phyloP scores from a whole-genome alignment of 2,113 vertebrate genomes.

The Conger conger region DNA sequence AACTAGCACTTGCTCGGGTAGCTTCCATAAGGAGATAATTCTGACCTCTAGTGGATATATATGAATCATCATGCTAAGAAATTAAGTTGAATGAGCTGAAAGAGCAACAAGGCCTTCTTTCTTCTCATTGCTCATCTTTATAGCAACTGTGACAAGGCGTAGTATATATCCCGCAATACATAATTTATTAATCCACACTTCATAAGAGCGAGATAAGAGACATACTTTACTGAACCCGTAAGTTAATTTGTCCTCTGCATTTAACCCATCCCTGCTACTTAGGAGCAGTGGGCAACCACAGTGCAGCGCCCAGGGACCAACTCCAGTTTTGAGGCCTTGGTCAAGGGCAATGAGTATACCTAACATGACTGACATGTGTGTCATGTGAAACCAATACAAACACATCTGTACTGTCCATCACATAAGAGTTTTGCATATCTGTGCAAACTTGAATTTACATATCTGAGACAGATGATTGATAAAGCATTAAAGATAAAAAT shows the following conservation, averaged over 20 bases:
- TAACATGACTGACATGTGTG: too few species aligned
- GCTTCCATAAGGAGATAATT: not conserved
- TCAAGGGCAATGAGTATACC: too few species aligned
- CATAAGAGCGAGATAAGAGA: too few species aligned
- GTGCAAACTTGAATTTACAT: not conserved
- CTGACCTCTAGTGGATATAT: conserved; percentile 20
- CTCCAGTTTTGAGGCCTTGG: too few species aligned
- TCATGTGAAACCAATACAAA: too few species aligned
- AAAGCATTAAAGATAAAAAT: not conserved
- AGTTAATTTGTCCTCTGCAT: too few species aligned
- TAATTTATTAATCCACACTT: not conserved
- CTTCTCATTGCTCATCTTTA: not conserved
- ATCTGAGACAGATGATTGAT: not conserved
- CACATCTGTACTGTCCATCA: not conserved
- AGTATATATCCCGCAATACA: not conserved
- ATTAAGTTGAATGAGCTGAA: not conserved
- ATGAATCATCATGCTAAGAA: not conserved
- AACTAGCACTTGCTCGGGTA: not conserved
- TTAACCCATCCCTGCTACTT: too few species aligned
- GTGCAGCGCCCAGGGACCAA: too few species aligned
- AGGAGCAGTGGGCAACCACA: too few species aligned
- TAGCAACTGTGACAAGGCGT: not conserved
- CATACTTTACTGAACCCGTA: too few species aligned
- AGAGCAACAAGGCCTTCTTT: not conserved
- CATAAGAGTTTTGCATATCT: not conserved